Evolutionary conservation across 1,140 invertebrate genomes (phyloP), one percentile per base, ranked within the genome.

Genomic region (Drosophila burlai): DNA sequence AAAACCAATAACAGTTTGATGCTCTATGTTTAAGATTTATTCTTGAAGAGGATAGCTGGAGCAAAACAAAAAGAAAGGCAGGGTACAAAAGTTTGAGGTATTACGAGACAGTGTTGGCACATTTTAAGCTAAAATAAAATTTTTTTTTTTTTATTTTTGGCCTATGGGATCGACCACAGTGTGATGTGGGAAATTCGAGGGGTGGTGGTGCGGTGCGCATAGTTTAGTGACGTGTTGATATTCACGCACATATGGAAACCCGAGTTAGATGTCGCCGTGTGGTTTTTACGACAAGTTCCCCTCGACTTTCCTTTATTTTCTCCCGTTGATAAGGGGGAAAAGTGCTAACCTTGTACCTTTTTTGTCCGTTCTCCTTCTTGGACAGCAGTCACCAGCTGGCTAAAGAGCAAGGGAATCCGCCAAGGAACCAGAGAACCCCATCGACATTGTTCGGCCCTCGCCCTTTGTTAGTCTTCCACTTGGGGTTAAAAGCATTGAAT

Each of bases 401-500:
- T 69, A 50, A 72, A 9, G 54, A 71, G 38, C 49, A 29, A 67
- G 40, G 24, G 67, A 40, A 76, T 45, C 77, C 46, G 47, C 77
- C 55, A 52, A 15, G 50, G 58, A 62, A 26, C 52, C 10, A 21
- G 11, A 10, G 54, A 74, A 21, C 49, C 64, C 73, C 74, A 75
- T 69, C 64, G 73, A 52, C 82, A 73, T 78, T 81, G 78, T 77
- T 60, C 45, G 58, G 67, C 50, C 50, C 57, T 54, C 47, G 54
- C 38, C 63, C 64, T 71, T 76, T 76, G 62, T 60, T 43, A 18
- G 49, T 52, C 55, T 73, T 73, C 38, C 71, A 73, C 71, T 73
- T 73, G 65, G 72, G 64, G 81, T 54, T 90, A 85, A 90, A 89
- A 90, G 85, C 85, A 89, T 85, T 89, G 85, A 89, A 89, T 89